These are phyloP conservation scores for Hirtodrosophila trivittata DNA, from an alignment of 2,888 invertebrate genomes.

Conservation along the genomic window DNA sequence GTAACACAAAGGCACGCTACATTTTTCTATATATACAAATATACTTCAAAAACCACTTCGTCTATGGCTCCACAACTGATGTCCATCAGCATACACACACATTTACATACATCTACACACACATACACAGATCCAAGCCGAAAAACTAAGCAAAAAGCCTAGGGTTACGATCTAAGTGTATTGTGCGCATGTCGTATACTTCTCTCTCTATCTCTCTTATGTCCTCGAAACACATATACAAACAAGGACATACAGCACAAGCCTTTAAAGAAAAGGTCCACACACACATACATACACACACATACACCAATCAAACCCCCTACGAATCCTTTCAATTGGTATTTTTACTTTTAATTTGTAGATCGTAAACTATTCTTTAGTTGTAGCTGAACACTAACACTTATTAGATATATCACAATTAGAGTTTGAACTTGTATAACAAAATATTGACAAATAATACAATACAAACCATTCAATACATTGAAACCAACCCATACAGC, in stretches of 20 bases:
- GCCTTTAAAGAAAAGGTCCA: constrained; percentile 55
- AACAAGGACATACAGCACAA: constrained; percentile 44
- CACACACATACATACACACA: too few species aligned
- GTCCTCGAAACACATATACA: constrained; percentile 38
- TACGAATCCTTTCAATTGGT: constrained; percentile 54
- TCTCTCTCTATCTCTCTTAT: constrained; percentile 28
- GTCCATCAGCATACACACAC: constrained; percentile 46
- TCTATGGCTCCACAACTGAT: constrained; percentile 69
- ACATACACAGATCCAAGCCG: constrained; percentile 16
- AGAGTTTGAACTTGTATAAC: constrained; percentile 42
- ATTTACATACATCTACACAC: constrained; percentile 9
- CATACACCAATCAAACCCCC: constrained; percentile 1
- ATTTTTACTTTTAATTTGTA: constrained; percentile 37
- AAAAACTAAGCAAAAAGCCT: constrained; percentile 58
- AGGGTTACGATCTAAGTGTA: constrained; percentile 25
- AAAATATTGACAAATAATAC: constrained; percentile 48
- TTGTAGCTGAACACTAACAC: constrained; percentile 34
- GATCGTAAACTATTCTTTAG: constrained; percentile 43
- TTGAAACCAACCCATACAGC: constrained; percentile 87
- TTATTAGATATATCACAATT: constrained; percentile 34
- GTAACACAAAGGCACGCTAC: constrained; percentile 97
- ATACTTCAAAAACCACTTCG: constrained; percentile 58
- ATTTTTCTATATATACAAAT: constrained; percentile 31
- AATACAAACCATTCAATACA: constrained; percentile 37
- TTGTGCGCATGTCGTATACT: constrained; percentile 55